Base-by-base conservation (phyloP, 2,888 invertebrate species). In the Ommatoiulus sabulosus region DNA sequence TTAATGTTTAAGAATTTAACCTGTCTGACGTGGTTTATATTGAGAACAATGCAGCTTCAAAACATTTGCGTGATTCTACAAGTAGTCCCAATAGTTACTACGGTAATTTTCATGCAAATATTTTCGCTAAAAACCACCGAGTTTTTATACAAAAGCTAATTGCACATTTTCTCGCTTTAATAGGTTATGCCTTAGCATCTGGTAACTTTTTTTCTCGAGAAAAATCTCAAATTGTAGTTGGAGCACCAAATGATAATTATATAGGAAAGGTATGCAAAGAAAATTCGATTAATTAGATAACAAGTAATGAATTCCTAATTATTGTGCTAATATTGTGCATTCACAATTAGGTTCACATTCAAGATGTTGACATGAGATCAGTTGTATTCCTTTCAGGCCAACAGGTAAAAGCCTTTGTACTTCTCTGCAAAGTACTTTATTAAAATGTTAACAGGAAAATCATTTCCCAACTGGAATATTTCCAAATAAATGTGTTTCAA, bases 241-340 rank as follows among this genome's bases (percentile, higher is more conserved):
- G 94, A 17, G 94, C 94, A 10, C 95, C 95, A 0, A 92, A 94
- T 87, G 93, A 91, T 46, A 90, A 93, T 1, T 84, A 91, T 15
- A 87, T 89, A 17, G 92, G 93, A 24, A 90, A 89, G 88, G 94
- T 90, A 86, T 10, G n/a, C 12, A 20, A 17, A 86, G 12, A 84
- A 5, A 80, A 6, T 80, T 80, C 5, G 12, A 7, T 12, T 93
- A 93, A 88, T 90, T 95, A 20, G 52, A 10, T 2, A 8, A 52
- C 2, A 52, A 52, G 12, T 15, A 52, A 52, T 52, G 8, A 10
- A 7, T 52, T 52, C 52, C 10, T 7, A 52, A 52, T 15, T 52
- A 15, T 52, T 15, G 12, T 52, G 2, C 52, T 91, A 95, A 7
- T 91, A 84, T 8, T 84, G 43, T 7, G 2, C 43, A 17, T 43